These are phyloP conservation scores for Montipora sp. DNA, from an alignment of 64 coral and sea anemone species.

Conservation along the genomic window DNA sequence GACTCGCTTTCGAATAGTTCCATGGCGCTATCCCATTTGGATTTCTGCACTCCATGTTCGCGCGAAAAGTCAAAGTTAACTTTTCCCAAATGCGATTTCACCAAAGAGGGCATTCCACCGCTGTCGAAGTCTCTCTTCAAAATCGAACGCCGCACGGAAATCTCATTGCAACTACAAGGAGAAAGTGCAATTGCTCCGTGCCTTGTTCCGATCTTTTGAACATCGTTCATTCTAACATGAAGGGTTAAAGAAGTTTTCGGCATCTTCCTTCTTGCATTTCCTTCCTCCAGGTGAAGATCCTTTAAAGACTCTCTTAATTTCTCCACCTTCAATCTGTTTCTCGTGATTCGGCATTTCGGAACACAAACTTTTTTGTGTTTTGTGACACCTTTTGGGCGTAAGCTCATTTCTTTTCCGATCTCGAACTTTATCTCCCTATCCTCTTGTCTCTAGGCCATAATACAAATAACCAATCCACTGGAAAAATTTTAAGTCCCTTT, in stretches of 20 bases:
- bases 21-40: background rate
- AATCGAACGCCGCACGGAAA: background rate
- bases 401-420: slow-evolving; percentile 3
- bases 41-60: background rate
- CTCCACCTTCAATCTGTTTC: slow-evolving; percentile 32
- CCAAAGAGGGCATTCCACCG: background rate
- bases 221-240: background rate
- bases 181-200: background rate
- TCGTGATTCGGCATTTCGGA: background rate
- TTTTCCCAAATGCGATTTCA: background rate
- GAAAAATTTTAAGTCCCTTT: background rate
- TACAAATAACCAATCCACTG: background rate
- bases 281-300: slow-evolving; percentile 5
- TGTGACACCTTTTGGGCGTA: background rate
- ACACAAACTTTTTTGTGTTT: background rate
- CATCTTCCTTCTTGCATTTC: background rate
- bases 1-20: background rate
- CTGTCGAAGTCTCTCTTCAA: background rate
- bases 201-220: background rate
- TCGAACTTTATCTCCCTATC: background rate
- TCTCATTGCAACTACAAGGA: background rate
- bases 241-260: background rate
- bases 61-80: background rate
- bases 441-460: background rate
- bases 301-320: slow-evolving; percentile 39